These are phyloP conservation scores for Orthosia gothica DNA, from an alignment of 2,888 invertebrate genomes.

Conservation along the genomic window DNA sequence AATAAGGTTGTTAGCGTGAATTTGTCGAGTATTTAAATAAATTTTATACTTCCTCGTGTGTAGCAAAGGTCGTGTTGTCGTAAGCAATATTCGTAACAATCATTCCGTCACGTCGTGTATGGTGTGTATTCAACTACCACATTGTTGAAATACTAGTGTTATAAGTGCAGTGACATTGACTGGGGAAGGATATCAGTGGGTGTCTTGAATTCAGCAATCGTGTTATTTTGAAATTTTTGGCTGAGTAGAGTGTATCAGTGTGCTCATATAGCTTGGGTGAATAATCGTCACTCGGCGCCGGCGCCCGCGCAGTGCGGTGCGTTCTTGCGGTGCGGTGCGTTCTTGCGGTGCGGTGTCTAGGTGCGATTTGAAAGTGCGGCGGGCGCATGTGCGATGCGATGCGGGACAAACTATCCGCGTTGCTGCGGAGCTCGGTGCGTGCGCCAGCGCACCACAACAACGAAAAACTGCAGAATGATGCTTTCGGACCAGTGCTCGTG, in stretches of 20 bases:
- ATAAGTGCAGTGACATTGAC: conserved; percentile 71
- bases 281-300: conserved; percentile 81
- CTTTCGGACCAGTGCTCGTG: conserved; percentile 82
- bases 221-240: conserved; percentile 75
- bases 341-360: conserved; percentile 22
- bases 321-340: conserved; percentile 52
- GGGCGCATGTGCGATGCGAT: conserved; percentile 88
- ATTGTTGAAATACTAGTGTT: conserved; percentile 23
- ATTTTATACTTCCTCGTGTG: conserved; percentile 57
- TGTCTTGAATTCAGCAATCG: conserved; percentile 68
- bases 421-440: conserved; percentile 84
- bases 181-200: conserved; percentile 67
- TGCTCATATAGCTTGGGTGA: conserved; percentile 65
- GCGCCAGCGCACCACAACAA: conserved; percentile 78
- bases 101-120: conserved; percentile 53
- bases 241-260: conserved; percentile 57
- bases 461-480: conserved; percentile 84
- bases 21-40: conserved; percentile 48
- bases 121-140: conserved; percentile 35
- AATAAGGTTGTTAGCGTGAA: conserved; percentile 25
- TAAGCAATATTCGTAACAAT: conserved; percentile 64
- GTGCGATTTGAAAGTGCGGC: conserved; percentile 54
- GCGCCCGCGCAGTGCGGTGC: conserved; percentile 62
- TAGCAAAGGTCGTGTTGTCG: conserved; percentile 67
- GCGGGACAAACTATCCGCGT: conserved; percentile 87